Evolutionary conservation across 2,113 vertebrate genomes (phyloP), one percentile per base, ranked within the genome.

Genomic region (Australoheros scitulus): DNA sequence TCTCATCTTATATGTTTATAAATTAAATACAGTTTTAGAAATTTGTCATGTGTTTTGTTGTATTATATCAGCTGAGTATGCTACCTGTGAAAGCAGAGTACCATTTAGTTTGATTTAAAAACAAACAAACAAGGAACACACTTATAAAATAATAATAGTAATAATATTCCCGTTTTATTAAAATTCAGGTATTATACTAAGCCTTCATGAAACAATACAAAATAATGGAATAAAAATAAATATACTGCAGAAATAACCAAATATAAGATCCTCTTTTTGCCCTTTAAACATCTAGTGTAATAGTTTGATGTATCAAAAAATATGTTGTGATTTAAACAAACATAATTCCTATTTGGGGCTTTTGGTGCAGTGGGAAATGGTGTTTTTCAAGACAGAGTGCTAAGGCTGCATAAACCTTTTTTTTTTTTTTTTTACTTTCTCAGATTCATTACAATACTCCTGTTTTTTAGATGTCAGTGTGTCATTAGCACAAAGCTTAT

Each of bases 371-470:
- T 52, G 43, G 9, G 26, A 70, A 70, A 29, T 52, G 15, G 0
- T 13, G 65, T 52, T 70, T 47, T 70, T 7, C 24, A 72, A 41
- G 50, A 74, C 4, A 14, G 6, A n/a, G 24, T 29, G 20, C 5
- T 18, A 13, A 18, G 17, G 20, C n/a, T 24, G 26, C 60, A 24
- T 26, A 17, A 43, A 26, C 7, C 29, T 1, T 29, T 32, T 34
- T 15, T 22, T 77, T 2, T 56, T 77, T 76, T 59, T 76, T 29
- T 85, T 58, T n/a, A n/a, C n/a, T n/a, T n/a, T n/a, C 43, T 50
- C 64, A 50, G 24, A 50, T 29, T 22, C 0, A 20, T 58, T 7
- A 32, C 36, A 22, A 34, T 56, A 18, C 8, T 58, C 10, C 79
- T 26, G 32, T 43, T 32, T 36, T 41, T 11, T 57, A 60, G 13